A percentile compares a stretch with the other conserved stretches of the same genome.
phyloP scores from a whole-genome alignment of 2,888 invertebrate genomes.

The Torymus auratus region DNA sequence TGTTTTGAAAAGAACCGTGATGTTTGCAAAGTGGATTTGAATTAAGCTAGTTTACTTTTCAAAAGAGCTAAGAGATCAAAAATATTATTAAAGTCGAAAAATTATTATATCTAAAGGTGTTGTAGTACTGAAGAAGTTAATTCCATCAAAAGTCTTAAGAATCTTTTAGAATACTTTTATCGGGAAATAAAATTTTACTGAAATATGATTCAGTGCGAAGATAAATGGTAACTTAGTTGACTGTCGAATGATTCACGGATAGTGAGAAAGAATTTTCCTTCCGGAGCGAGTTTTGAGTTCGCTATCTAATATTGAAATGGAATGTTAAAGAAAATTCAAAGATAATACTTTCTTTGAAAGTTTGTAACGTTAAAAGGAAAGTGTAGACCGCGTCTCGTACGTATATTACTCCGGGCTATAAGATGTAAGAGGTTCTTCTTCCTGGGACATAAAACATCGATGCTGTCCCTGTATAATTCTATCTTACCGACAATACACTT shows the following conservation, averaged over 20 bases:
- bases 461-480: conserved; percentile 6
- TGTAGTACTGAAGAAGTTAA: too few relatives aligned
- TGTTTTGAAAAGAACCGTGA: too few relatives aligned
- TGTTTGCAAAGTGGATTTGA: too few relatives aligned
- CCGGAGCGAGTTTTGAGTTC: not conserved
- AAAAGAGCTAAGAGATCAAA: too few relatives aligned
- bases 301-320: not conserved
- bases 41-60: too few relatives aligned
- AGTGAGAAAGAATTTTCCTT: conserved; percentile 4
- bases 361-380: conserved; percentile 6
- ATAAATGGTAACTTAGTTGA: not conserved
- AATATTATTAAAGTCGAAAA: too few relatives aligned
- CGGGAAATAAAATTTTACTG: too few relatives aligned
- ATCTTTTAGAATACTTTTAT: too few relatives aligned
- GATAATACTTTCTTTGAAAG: conserved; percentile 21
- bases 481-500: conserved; percentile 37
- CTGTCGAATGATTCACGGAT: not conserved
- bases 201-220: too few relatives aligned
- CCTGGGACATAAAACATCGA: conserved; percentile 1
- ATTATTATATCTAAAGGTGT: too few relatives aligned
- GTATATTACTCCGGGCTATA: conserved; percentile 5
- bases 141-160: too few relatives aligned
- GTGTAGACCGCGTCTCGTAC: not conserved
- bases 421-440: not conserved
- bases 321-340: conserved; percentile 13